These are phyloP conservation scores for Hippocampus abdominalis DNA, from an alignment of 2,113 vertebrate species.

Conservation along the genomic window DNA sequence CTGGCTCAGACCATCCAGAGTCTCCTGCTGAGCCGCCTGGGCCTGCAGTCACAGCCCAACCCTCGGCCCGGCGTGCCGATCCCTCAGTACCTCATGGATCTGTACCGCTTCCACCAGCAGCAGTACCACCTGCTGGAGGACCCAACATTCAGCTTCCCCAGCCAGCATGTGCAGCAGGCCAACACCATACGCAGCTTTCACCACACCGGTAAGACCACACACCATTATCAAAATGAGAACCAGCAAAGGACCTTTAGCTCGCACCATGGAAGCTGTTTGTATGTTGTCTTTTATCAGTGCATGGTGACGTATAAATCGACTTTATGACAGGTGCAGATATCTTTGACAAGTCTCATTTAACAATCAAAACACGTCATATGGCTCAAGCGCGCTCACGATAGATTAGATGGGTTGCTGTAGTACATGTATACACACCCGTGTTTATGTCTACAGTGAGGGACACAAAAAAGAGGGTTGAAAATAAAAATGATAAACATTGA, in stretches of 20 bases:
- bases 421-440: background rate
- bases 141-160: constrained; percentile 70
- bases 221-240: background rate
- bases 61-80: constrained; percentile 65
- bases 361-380: constrained; percentile 3
- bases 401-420: constrained; percentile 12
- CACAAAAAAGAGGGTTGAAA: too few relatives aligned
- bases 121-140: constrained; percentile 74
- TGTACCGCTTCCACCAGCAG: constrained; percentile 76
- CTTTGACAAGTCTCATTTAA: constrained; percentile 8
- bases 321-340: constrained; percentile 19
- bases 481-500: too few relatives aligned
- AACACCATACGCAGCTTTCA: constrained; percentile 79
- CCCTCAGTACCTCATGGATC: constrained; percentile 75
- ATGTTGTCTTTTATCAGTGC: constrained; percentile 13
- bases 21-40: constrained; percentile 62
- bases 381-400: background rate
- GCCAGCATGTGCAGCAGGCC: constrained; percentile 70
- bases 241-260: constrained; percentile 1
- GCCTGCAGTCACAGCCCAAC: constrained; percentile 68
- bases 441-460: too few relatives aligned
- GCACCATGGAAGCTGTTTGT: background rate
- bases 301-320: constrained; percentile 8
- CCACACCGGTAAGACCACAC: constrained; percentile 66
- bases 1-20: constrained; percentile 68